phyloP scores from a whole-genome alignment of 1,140 invertebrate genomes.

The Danaus melanippus region DNA sequence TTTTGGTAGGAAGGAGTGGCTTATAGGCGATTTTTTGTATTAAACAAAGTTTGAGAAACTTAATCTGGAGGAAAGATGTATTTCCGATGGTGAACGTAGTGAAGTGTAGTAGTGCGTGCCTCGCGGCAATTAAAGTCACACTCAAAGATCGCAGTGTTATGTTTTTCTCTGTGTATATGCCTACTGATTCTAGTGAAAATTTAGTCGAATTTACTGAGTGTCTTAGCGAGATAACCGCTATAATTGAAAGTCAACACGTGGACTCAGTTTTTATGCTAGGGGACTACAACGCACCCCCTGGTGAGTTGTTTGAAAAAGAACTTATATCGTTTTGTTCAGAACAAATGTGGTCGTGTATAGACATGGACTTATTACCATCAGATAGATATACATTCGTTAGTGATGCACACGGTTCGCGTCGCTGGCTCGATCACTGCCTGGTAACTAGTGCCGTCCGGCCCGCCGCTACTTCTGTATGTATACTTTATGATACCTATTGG shows the following conservation, averaged over 20 bases:
- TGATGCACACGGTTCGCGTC: constrained; percentile 15
- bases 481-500: no score
- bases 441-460: constrained; percentile 19
- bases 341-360: constrained; percentile 21
- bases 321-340: constrained; percentile 20
- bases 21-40: constrained; percentile 22
- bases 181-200: no score
- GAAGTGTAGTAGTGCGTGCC: constrained; percentile 4
- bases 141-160: background rate
- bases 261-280: constrained; percentile 13
- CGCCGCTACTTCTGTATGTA: background rate
- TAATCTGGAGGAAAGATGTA: constrained; percentile 8
- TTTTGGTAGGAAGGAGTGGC: constrained; percentile 18
- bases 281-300: constrained; percentile 21
- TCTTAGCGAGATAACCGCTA: no score
- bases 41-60: background rate
- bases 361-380: constrained; percentile 14
- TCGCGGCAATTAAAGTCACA: background rate
- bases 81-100: constrained; percentile 2
- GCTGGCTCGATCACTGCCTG: constrained; percentile 28
- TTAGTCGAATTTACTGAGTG: no score
- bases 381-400: constrained; percentile 22
- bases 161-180: no score
- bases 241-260: no score
- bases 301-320: constrained; percentile 20